These are phyloP conservation scores for Argyresthia goedartella DNA, from an alignment of 2,888 invertebrate species.

Conservation along the genomic window DNA sequence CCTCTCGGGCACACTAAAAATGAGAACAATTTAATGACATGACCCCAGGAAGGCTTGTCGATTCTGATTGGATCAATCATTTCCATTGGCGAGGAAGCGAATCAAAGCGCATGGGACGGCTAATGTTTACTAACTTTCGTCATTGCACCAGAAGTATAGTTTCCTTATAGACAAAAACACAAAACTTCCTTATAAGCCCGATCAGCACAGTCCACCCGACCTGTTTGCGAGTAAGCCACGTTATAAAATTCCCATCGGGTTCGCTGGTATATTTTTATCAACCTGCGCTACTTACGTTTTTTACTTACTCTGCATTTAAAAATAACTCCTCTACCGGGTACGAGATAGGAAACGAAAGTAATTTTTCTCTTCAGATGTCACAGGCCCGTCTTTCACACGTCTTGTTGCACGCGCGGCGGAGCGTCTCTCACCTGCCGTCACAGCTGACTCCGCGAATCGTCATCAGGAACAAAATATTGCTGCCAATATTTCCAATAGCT, in stretches of 20 bases:
- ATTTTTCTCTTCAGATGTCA: constrained; percentile 39
- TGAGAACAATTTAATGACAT: no score
- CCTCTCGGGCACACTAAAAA: no score
- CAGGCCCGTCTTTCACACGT: constrained; percentile 37
- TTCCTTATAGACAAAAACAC: no score
- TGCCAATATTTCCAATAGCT: constrained; percentile 24
- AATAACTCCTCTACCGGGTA: constrained; percentile 41
- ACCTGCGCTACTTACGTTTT: not conserved
- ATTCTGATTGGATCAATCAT: no score
- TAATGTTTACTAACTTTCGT: no score
- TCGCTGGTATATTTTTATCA: not conserved
- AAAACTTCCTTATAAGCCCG: not conserved
- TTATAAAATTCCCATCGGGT: not conserved
- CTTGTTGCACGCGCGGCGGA: constrained; percentile 18
- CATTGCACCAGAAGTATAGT: no score
- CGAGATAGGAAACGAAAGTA: constrained; percentile 21
- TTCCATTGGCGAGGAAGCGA: no score
- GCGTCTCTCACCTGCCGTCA: not conserved
- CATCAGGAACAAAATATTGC: constrained; percentile 10
- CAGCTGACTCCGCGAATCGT: no score
- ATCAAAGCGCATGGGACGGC: no score
- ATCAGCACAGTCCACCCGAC: not conserved
- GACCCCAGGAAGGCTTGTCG: no score
- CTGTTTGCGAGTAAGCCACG: not conserved
- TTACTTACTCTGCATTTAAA: constrained; percentile 29